Base-by-base conservation (phyloP, 2,797 vertebrate species). In the Eupleurogrammus muticus region DNA sequence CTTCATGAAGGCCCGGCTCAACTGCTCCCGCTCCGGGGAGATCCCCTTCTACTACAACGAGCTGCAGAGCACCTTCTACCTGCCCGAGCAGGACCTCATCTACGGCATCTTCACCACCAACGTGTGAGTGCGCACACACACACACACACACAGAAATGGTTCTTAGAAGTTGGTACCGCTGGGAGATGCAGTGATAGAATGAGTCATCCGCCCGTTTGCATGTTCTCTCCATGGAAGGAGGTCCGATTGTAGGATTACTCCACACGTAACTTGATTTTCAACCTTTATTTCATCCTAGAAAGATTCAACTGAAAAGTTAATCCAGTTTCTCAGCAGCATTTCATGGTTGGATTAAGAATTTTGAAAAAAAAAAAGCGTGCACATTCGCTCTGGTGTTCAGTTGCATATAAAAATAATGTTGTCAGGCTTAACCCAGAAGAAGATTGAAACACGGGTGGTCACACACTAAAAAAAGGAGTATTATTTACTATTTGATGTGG, bases 61-160 rank as follows among this genome's bases (percentile, higher is more conserved):
- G 91, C 93, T 99, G 82, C 98, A 99, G 94, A 97, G 97, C 92
- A 98, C 96, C 80, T 98, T 98, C 92, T 96, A 98, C 87, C 96
- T 99, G 82, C 96, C 97, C 0, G 97, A 99, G 89, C 97, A 97
- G 86, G 97, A 98, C 90, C 95, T 99, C 66, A 96, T 99, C 92
- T 99, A 99, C 0, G 98, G 96, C 50, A 96, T 99, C 88, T 99
- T 99, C 93, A 99, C 97, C 20, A 99, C 98, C 80, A 99, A 99
- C 0, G 96, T 98, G 98, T 99, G 91, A 98, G 97, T 96, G 46
- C 10, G 1, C 19, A 23, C 28, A 59, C 56, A 7, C 8, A 14
- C 53, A 23, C 5, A 9, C 16, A 14, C 2, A 36, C 19, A 2
- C 8, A 28, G 28, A 28, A 28, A 28, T 6, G 6, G 28, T 28